These are phyloP conservation scores for Tenrec ecaudatus DNA, from an alignment of 2,113 vertebrate species.

Conservation along the genomic window DNA sequence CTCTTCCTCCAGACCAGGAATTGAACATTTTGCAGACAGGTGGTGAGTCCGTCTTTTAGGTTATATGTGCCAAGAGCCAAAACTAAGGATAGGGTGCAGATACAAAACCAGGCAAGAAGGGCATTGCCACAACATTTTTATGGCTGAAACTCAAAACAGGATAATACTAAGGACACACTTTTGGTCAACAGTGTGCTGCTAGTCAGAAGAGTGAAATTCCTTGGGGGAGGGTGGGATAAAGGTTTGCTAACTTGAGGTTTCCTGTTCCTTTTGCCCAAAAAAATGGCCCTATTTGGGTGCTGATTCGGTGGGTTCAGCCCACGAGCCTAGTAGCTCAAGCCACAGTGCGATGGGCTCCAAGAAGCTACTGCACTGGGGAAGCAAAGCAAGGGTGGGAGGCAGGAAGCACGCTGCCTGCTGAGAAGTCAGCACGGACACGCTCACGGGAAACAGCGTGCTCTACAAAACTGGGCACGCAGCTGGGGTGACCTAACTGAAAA, in stretches of 20 bases:
- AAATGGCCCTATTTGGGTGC: neutral
- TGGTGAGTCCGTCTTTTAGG: neutral
- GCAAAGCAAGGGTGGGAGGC: conserved; percentile 22
- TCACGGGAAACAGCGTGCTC: neutral
- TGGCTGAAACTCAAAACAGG: neutral
- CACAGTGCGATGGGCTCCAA: no score
- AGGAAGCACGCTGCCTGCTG: neutral
- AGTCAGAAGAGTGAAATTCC: neutral
- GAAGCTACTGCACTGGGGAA: neutral
- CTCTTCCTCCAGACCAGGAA: neutral
- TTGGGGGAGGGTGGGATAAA: neutral
- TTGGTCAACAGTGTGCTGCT: neutral
- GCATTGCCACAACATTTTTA: neutral
- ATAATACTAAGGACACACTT: neutral
- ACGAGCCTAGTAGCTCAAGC: no score
- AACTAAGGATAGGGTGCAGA: neutral
- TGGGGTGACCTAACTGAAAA: neutral
- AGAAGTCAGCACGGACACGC: neutral
- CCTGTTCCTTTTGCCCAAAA: neutral
- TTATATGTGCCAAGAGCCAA: neutral
- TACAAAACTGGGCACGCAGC: neutral
- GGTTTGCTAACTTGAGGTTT: neutral
- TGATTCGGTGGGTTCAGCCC: no score
- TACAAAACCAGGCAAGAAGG: neutral
- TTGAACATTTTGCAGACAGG: neutral